These are phyloP conservation scores for Gymnopithys bicolor DNA, from an alignment of 2,797 vertebrate species.

Conservation along the genomic window DNA sequence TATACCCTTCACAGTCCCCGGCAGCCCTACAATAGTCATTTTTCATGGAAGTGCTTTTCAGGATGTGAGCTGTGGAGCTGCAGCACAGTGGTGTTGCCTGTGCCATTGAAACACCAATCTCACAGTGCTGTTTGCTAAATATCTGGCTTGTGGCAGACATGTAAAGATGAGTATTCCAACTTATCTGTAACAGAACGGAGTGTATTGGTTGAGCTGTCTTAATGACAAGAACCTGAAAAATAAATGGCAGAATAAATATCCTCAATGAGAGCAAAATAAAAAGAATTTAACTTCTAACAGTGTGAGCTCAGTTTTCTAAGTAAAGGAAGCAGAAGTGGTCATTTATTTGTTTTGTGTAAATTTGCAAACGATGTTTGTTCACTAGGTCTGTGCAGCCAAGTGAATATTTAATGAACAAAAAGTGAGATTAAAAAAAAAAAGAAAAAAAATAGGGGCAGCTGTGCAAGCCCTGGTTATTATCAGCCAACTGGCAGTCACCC, in stretches of 20 bases:
- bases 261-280: not conserved
- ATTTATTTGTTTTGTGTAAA: not conserved
- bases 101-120: not conserved
- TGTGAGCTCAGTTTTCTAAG: not conserved
- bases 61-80: not conserved
- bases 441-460: not conserved
- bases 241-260: not conserved
- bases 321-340: not conserved
- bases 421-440: not conserved
- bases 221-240: not conserved
- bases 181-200: not conserved
- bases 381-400: not conserved
- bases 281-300: not conserved
- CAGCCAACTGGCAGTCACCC: not conserved
- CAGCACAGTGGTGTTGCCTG: not conserved
- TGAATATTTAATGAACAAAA: not conserved
- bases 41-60: not conserved
- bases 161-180: not conserved
- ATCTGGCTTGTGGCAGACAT: not conserved
- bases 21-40: not conserved
- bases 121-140: not conserved
- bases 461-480: not conserved
- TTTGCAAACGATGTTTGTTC: not conserved
- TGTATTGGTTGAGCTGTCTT: not conserved
- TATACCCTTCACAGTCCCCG: not conserved